Evolutionary conservation across 2,113 vertebrate genomes (phyloP).

Genomic region (Cyanoderma ruficeps): DNA sequence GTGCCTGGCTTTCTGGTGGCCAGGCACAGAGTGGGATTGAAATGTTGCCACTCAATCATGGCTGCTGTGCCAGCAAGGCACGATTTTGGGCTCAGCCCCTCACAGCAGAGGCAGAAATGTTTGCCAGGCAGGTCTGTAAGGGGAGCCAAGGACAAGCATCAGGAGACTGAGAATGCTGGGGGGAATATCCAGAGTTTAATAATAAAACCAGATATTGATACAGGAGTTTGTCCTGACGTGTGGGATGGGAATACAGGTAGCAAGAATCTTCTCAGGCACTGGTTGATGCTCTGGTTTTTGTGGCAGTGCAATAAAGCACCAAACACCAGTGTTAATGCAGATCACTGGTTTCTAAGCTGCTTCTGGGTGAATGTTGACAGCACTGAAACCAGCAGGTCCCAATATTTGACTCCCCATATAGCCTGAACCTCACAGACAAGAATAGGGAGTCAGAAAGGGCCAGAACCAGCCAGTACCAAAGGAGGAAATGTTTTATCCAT

Average conservation of each 20-base stretch:
- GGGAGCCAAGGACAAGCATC: not conserved
- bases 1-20: conserved; percentile 29
- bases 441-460: not conserved
- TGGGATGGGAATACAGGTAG: not conserved
- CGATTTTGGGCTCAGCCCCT: not conserved
- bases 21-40: conserved; percentile 28
- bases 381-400: not conserved
- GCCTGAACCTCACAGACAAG: not conserved
- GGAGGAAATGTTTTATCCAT: not conserved
- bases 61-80: not conserved
- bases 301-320: not conserved
- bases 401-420: accelerated
- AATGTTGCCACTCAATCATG: not conserved
- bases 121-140: not conserved
- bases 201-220: not conserved
- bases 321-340: accelerated
- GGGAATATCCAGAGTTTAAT: not conserved
- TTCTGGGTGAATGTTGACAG: not conserved
- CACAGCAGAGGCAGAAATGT: not conserved
- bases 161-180: not conserved
- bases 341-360: not conserved
- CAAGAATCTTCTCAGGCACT: not conserved
- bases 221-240: accelerated
- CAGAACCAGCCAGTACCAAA: not conserved
- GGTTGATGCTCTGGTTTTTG: not conserved